Base-by-base conservation (phyloP, 2,113 vertebrate genomes). In the Vimba vimba region DNA sequence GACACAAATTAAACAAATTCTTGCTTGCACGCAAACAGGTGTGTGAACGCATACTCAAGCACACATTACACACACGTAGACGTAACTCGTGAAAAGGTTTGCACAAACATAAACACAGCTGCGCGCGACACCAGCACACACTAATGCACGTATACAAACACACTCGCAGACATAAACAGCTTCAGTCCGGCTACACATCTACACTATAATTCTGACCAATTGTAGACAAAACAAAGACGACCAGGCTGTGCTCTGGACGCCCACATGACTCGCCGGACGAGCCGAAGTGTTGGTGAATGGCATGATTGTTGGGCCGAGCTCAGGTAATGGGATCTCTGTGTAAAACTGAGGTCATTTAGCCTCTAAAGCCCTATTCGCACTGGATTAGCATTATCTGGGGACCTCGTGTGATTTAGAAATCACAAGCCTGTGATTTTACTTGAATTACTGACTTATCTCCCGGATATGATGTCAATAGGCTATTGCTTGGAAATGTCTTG, bases 81-180 rank as follows among this genome's bases (percentile, higher is more conserved):
- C 13, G 2, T 47, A 30, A 66, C 57, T 80, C 6, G n/a, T 64
- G 60, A 81, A 30, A 64, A 50, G 25, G 3, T n/a, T 50, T 8
- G 5, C 57, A 27, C 78, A 43, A 27, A 45, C 79, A 81, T 30
- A 50, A 82, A 66, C 80, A 50, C 79, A 82, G 79, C 79, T 66
- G 60, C 2, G 25, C 15, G n/a, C 36, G 6, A 25, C 79, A 66
- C n/a, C 39, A 8, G 17, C 25, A 43, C 43, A 43, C 43, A 52
- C 17, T 6, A 17, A 52, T 5, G 55, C 27, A 39, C 21, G 30
- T 33, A 59, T 1, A 57, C 27, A 57, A 15, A 36, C 76, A 39
- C 17, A 36, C 27, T 21, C 39, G 2, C 17, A 66, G 36, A 80
- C 36, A 60, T 64, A 64, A 60, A 80, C 79, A 66, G 75, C 45